Base-by-base conservation (phyloP, 2,797 vertebrate species). In the Characodon lateralis region DNA sequence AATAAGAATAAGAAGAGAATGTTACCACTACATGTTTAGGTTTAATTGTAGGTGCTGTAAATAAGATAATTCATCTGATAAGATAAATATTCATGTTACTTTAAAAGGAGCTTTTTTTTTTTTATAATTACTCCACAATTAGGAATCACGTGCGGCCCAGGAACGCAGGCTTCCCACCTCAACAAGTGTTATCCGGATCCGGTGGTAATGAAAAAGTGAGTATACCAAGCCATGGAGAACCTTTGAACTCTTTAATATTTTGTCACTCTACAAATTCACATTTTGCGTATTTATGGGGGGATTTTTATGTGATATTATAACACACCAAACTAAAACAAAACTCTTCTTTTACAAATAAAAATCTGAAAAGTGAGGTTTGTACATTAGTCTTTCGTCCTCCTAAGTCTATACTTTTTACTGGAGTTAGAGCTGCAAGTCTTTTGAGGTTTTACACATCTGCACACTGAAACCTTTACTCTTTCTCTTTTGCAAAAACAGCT, bases 101-200 rank as follows among this genome's bases (percentile, higher is more conserved):
- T 65, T 10, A 39, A 28, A 65, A 39, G 31, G 39, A 12, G 35
- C 10, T 35, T 0, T 50, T 14, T 26, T 80, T 7, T 71, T 80
- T 7, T 71, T 59, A 50, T 16, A 1, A 28, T 83, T 2, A 9
- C 66, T 14, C 43, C 7, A 41, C 20, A 1, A 92, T 76, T 81
- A 96, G 95, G 84, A 95, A 92, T 87, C 93, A 91, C 2, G 10
- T 89, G 9, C 88, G 72, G 65, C 70, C 78, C 61, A 95, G 89
- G 85, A 91, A 90, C 77, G 41, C 87, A 5, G 95, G 95, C 53
- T 82, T 84, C 59, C 24, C 79, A 20, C 79, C 89, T 46, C 85
- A 10, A 26, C 88, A 78, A 68, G 74, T 77, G 46, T 78, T 72
- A 3, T 77, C 74, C 41, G 87, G 93, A 55, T 79, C 79, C 63